Conservation (phyloP, 2,888 invertebrate genomes). For the Drosophila lutescens region DNA sequence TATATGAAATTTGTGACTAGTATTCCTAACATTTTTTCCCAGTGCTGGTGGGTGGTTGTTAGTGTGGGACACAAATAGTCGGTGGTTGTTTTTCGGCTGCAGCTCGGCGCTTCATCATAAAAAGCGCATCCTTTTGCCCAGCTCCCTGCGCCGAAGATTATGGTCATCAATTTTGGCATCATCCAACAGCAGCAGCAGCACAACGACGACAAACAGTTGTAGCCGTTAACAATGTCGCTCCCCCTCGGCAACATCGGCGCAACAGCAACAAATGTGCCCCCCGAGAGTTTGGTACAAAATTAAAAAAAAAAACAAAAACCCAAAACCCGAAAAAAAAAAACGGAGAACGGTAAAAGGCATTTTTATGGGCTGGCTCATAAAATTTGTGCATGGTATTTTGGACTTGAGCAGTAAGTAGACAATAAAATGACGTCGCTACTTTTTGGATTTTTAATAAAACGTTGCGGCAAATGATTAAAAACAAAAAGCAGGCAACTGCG, state of each 20-base stretch:
- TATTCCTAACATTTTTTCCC: background rate
- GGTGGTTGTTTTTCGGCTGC: conserved; percentile 62
- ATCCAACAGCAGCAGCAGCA: conserved; percentile 58
- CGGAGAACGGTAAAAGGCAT: conserved; percentile 64
- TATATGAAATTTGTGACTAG: background rate
- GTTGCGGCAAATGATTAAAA: conserved; percentile 74
- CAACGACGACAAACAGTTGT: conserved; percentile 65
- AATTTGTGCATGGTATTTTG: conserved; percentile 79
- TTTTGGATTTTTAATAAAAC: conserved; percentile 73
- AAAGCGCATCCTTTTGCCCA: conserved; percentile 73
- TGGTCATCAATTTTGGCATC: conserved; percentile 83
- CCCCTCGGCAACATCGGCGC: conserved; percentile 34
- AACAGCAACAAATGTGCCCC: conserved; percentile 73
- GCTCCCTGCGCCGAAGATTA: conserved; percentile 73
- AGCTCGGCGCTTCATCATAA: conserved; percentile 75
- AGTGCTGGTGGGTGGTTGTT: conserved; percentile 35
- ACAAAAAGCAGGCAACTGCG: conserved; percentile 48
- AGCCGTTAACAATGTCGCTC: conserved; percentile 75
- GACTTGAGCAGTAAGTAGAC: conserved; percentile 72
- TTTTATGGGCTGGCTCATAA: conserved; percentile 76
- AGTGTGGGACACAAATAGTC: conserved; percentile 29
- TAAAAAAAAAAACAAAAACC: conserved; percentile 19
- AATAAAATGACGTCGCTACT: conserved; percentile 75
- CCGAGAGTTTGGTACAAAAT: conserved; percentile 54
- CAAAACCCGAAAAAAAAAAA: conserved; percentile 27